These are phyloP conservation scores for Hephaestus fuliginosus DNA, from an alignment of 2,797 vertebrate genomes.

Conservation along the genomic window DNA sequence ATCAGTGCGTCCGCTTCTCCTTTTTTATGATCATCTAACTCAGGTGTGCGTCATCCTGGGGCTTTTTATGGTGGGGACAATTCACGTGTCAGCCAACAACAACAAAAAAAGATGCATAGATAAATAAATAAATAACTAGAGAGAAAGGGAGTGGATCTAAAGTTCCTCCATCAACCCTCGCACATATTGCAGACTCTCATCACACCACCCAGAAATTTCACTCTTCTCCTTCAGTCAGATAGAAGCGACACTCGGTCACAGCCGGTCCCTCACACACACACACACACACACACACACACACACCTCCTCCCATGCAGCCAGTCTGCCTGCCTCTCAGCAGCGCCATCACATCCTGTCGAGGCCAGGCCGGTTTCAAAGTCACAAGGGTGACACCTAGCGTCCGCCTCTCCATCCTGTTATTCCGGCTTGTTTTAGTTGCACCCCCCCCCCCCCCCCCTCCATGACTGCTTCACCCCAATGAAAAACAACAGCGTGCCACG, in stretches of 20 bases:
- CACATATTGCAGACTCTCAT: slow-evolving; percentile 53
- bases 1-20: slow-evolving; percentile 17
- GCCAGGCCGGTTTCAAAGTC: slow-evolving; percentile 82
- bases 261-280: slow-evolving; percentile 5
- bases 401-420: slow-evolving; percentile 47
- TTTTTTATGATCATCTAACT: slow-evolving; percentile 29
- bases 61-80: slow-evolving; percentile 29
- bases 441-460: background rate
- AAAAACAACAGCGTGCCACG: slow-evolving; percentile 46
- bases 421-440: slow-evolving; percentile 43
- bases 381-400: slow-evolving; percentile 91
- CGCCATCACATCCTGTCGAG: slow-evolving; percentile 66
- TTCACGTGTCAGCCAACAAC: slow-evolving; percentile 6
- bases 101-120: no score
- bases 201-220: slow-evolving; percentile 60
- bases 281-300: background rate
- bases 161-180: slow-evolving; percentile 33
- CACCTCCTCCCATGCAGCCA: background rate
- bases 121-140: background rate
- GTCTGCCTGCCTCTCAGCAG: slow-evolving; percentile 41
- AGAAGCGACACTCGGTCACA: slow-evolving; percentile 45
- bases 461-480: slow-evolving; percentile 55
- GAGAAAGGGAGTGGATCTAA: slow-evolving; percentile 1
- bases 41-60: slow-evolving; percentile 28
- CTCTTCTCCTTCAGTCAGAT: slow-evolving; percentile 52